Conservation (phyloP, 2,888 invertebrate genomes). For the Aquatica leii region DNA sequence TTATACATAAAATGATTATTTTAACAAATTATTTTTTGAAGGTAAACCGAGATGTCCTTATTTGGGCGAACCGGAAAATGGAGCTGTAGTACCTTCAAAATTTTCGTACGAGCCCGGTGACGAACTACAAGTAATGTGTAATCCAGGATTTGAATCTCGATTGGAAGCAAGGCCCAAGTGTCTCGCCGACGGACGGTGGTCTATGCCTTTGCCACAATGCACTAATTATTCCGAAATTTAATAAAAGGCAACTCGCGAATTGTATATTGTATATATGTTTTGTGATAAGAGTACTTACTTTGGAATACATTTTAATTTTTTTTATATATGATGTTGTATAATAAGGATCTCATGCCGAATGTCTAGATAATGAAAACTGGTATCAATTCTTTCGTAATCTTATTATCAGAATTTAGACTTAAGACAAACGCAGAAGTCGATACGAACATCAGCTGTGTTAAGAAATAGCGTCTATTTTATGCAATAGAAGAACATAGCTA, state of each 20-base stretch:
- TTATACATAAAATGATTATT: neutral
- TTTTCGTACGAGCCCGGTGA: constrained; percentile 80
- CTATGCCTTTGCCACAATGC: constrained; percentile 72
- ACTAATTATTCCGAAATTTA: constrained; percentile 65
- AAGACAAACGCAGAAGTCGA: constrained; percentile 26
- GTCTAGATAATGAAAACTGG: constrained; percentile 10
- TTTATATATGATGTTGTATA: constrained; percentile 14
- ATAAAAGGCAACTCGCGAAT: constrained; percentile 29
- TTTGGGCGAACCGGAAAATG: constrained; percentile 76
- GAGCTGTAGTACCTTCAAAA: constrained; percentile 73
- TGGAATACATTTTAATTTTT: constrained; percentile 16
- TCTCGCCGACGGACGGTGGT: constrained; percentile 74
- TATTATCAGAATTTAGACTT: constrained; percentile 25
- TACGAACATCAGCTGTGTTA: constrained; percentile 44
- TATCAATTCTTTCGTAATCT: constrained; percentile 16
- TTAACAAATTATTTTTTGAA: constrained; percentile 52
- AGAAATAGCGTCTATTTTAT: constrained; percentile 39
- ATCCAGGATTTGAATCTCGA: constrained; percentile 68
- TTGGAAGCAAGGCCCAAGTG: constrained; percentile 66
- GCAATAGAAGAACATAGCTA: constrained; percentile 33
- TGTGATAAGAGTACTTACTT: constrained; percentile 39
- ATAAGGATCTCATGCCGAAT: constrained; percentile 30
- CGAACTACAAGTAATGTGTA: constrained; percentile 73
- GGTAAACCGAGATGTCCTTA: constrained; percentile 78
- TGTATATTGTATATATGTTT: constrained; percentile 39